Conservation (phyloP, 2,888 invertebrate genomes). For the Hemaris fuciformis region DNA sequence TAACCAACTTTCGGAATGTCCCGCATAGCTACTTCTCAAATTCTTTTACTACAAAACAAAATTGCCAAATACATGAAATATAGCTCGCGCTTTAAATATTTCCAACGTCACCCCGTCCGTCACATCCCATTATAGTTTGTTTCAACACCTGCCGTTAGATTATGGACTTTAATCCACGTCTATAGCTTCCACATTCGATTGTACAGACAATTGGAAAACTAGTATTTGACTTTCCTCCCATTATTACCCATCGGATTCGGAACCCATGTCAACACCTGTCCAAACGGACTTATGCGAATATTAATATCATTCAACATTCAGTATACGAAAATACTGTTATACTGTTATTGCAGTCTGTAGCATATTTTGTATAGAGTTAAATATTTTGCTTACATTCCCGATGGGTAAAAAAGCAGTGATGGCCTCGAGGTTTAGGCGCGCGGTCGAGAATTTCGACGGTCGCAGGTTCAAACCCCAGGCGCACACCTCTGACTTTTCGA, state of each 20-base stretch:
- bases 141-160: too few relatives aligned
- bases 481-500: too few relatives aligned
- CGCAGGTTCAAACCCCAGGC: too few relatives aligned
- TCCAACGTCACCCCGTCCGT: background rate
- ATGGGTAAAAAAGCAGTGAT: too few relatives aligned
- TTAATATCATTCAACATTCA: background rate
- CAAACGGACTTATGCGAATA: conserved; percentile 3
- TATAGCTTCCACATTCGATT: background rate
- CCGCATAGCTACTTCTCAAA: too few relatives aligned
- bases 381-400: too few relatives aligned
- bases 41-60: background rate
- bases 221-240: background rate
- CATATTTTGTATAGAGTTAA: too few relatives aligned
- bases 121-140: background rate
- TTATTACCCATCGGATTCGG: conserved; percentile 12
- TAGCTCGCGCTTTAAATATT: background rate
- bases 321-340: background rate
- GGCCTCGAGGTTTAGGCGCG: too few relatives aligned
- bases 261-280: conserved; percentile 24
- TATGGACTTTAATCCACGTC: background rate
- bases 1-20: too few relatives aligned
- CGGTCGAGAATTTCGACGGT: too few relatives aligned
- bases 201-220: background rate
- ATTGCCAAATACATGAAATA: background rate
- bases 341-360: too few relatives aligned